Conservation (phyloP, 1,140 invertebrate species). For the Aphaenogaster rudis region DNA sequence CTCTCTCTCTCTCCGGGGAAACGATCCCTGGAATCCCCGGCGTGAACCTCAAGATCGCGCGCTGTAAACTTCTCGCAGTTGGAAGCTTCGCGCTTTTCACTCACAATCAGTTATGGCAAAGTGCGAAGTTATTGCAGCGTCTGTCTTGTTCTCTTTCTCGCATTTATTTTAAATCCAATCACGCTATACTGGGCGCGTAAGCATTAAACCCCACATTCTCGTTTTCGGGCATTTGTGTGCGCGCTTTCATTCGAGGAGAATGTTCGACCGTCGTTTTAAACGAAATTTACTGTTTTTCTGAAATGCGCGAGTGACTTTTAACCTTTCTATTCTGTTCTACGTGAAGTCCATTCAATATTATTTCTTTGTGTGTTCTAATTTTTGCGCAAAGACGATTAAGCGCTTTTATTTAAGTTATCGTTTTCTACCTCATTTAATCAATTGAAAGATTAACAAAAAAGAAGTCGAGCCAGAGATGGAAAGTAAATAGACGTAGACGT, state of each 20-base stretch:
- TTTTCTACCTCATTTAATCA: neutral
- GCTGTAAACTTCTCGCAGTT: constrained; percentile 33
- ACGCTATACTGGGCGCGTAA: neutral
- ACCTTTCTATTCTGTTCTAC: constrained; percentile 10
- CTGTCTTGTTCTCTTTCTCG: neutral
- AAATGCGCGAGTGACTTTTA: constrained; percentile 20
- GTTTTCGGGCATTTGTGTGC: neutral
- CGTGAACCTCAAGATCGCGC: constrained; percentile 32
- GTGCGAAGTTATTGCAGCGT: constrained; percentile 39
- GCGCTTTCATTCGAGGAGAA: neutral
- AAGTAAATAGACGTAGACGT: neutral
- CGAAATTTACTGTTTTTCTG: neutral
- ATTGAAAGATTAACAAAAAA: constrained; percentile 15
- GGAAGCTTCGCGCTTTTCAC: constrained; percentile 16
- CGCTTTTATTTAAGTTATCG: constrained; percentile 22
- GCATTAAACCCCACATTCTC: neutral
- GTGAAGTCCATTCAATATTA: neutral
- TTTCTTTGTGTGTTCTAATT: neutral
- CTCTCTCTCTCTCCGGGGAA: neutral
- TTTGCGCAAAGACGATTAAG: neutral
- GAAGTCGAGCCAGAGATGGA: neutral
- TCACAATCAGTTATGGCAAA: neutral
- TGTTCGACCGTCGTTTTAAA: constrained; percentile 2
- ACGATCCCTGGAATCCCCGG: constrained; percentile 33
- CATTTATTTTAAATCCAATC: constrained; percentile 29